Percentiles rank a stretch among this genome's conserved stretches.
Evolutionary conservation across 2,888 invertebrate species (phyloP).

Genomic region (Yponomeuta malinellus): DNA sequence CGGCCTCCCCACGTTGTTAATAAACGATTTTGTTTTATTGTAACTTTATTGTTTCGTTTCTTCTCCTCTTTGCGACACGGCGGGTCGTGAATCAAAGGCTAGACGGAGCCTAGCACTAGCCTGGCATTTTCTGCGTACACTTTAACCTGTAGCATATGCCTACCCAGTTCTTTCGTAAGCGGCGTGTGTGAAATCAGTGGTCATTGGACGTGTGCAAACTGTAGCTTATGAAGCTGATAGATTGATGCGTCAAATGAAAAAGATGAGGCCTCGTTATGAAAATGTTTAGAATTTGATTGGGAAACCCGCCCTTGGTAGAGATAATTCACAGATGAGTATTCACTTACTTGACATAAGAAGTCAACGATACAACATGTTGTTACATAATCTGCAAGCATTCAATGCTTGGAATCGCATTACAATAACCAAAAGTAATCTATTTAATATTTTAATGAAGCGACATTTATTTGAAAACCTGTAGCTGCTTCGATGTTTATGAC

Average conservation of each 20-base stretch:
- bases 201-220: neutral
- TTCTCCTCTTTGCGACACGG: neutral
- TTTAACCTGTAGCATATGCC: neutral
- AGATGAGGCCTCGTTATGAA: neutral
- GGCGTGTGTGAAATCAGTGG: neutral
- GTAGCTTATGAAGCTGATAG: neutral
- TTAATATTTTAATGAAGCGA: slow-evolving; percentile 1
- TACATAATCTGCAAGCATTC: neutral
- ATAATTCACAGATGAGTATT: neutral
- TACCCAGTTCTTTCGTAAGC: neutral
- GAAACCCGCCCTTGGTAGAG: neutral
- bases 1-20: slow-evolving; percentile 41
- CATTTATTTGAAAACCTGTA: neutral
- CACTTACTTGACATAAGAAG: neutral
- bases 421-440: neutral
- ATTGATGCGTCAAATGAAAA: neutral
- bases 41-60: slow-evolving; percentile 21
- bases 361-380: neutral
- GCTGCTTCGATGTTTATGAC: neutral
- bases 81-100: neutral
- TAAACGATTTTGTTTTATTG: slow-evolving; percentile 42
- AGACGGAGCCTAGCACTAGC: neutral
- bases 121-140: neutral
- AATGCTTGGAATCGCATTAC: neutral
- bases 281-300: neutral